Evolutionary conservation across 2,113 vertebrate species (phyloP), one percentile per base, ranked within the genome.

Genomic region (Antigone vipio): DNA sequence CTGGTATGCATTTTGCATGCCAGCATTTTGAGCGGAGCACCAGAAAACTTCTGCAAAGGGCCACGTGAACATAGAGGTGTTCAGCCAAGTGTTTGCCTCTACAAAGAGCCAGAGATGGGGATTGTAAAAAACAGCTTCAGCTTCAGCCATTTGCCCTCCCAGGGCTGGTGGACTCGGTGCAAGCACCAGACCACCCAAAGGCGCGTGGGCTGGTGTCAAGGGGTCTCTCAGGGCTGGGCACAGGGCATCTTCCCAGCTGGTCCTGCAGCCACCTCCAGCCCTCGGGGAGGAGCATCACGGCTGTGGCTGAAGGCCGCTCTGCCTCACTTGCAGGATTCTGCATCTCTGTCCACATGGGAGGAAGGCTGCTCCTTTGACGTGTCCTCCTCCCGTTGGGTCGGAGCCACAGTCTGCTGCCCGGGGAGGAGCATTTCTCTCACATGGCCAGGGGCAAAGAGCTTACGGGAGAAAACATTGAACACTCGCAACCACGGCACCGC

Each of bases 271-370:
- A 53, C 45, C 58, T 88, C 9, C 62, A 62, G 64, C 38, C 63
- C 47, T 10, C 0, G 0, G 19, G 42, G 35, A 86, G 45, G 5
- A 86, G 80, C 44, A 89, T 69, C 50, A 32, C 2, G 11, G 50
- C 63, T 0, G 0, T n/a, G 55, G 45, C 49, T 77, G 76, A 55
- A 73, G 85, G 72, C 12, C 49, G 55, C 21, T 78, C 60, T 50
- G 32, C 67, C 34, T 42, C 23, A 5, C 14, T 30, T 26, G 34
- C 22, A 34, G 71, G n/a, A 24, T n/a, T 23, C 62, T 52, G 32
- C 47, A 38, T 7, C 49, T 15, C 5, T 1, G 5, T 2, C 86
- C 59, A 7, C 0, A 12, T 2, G 24, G 47, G 4, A 81, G 8
- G 26, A 58, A 56, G 69, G 81, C n/a, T 88, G 52, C 49, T 78